Evolutionary conservation across 1,140 invertebrate genomes (phyloP).

Genomic region (Microplitis mediator): DNA sequence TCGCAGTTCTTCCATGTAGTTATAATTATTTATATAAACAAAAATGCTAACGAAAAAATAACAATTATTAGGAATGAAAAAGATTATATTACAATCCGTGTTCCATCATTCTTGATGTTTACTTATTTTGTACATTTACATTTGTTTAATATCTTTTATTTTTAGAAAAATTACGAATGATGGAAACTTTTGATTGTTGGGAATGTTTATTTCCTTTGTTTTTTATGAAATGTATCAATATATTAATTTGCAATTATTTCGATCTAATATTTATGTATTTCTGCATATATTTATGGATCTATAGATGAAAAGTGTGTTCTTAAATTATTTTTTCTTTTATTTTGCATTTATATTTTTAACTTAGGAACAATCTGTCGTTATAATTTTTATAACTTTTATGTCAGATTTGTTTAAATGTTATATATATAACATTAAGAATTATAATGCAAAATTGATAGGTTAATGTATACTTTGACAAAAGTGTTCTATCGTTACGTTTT

Average conservation of each 20-base stretch:
- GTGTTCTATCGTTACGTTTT: too few relatives aligned
- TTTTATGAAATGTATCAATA: conserved; percentile 40
- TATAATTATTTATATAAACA: background rate
- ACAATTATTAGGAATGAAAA: background rate
- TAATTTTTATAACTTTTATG: background rate
- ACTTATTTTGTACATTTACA: conserved; percentile 15
- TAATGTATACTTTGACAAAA: too few relatives aligned
- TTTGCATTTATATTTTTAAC: background rate
- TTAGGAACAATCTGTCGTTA: background rate
- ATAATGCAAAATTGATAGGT: too few relatives aligned
- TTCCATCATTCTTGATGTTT: background rate
- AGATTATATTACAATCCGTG: conserved; percentile 19
- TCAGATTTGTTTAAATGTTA: background rate
- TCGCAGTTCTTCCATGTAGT: background rate
- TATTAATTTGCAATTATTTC: conserved; percentile 43
- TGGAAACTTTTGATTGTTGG: background rate
- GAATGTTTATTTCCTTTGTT: background rate
- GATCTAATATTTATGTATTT: conserved; percentile 31
- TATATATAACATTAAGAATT: too few relatives aligned
- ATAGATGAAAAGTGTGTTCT: conserved; percentile 8
- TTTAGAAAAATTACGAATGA: background rate
- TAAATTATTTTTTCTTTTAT: background rate
- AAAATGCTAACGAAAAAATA: background rate
- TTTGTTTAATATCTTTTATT: background rate
- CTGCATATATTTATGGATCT: conserved; percentile 25